Base-by-base conservation (phyloP, 1,140 invertebrate species). In the Temnothorax longispinosus region DNA sequence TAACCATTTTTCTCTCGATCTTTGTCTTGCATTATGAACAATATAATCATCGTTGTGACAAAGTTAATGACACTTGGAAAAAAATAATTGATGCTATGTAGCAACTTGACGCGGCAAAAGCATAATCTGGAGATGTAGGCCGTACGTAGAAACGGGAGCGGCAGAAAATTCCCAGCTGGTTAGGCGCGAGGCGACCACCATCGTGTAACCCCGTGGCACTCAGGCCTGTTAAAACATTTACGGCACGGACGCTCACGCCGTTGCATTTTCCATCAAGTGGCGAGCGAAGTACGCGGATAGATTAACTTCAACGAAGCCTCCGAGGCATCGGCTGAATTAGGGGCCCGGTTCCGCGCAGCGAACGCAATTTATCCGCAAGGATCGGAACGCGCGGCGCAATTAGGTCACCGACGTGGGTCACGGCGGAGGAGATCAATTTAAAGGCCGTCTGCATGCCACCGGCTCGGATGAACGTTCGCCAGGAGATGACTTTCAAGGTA, bases 321-420 rank as follows among this genome's bases (percentile, higher is more conserved):
- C 35, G 56, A 87, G 86, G 86, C 81, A 77, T 85, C 69, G 80
- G 74, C 47, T 71, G 86, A 82, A 64, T 82, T 87, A 58, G 52
- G 75, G 64, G 8, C 21, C 47, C 50, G 62, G 71, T 44, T 32
- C 21, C 47, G 38, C 77, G 56, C 74, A 54, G 11, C 41, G 52
- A 71, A 69, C 72, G 72, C 78, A 89, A 85, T 89, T 89, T 88
- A 62, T 77, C 47, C 62, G 27, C 58, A 13, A 62, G 44, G 87
- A 89, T 89, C 65, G 87, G 88, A 72, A 77, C 65, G 65, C 77
- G 82, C 38, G 44, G 47, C 85, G 80, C 69, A 88, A 88, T 88
- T 88, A 58, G 87, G 78, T 88, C 86, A 87, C 32, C 72, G 54
- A 44, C 65, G 64, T 80, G 76, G 65, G 56, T 71, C 75, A 60